A percentile compares a stretch with the other conserved stretches of the same genome.
These are phyloP conservation scores for Sesamia inferens DNA, from an alignment of 2,888 invertebrate genomes.

Conservation along the genomic window DNA sequence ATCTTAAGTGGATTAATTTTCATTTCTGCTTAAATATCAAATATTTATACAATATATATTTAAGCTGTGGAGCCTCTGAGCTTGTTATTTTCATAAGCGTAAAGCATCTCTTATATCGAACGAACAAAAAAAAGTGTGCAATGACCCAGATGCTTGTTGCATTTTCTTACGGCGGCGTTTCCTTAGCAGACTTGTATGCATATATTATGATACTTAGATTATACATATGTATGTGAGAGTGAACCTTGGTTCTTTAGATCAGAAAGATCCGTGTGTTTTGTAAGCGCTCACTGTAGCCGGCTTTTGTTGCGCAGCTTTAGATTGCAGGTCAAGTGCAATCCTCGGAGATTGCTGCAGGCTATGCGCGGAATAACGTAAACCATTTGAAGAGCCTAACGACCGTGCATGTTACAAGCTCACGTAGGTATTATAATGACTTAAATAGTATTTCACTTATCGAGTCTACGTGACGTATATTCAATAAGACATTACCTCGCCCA, in stretches of 20 bases:
- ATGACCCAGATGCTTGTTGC: slow-evolving; percentile 71
- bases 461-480: slow-evolving; percentile 9
- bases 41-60: too few relatives aligned
- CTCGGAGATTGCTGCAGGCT: slow-evolving; percentile 78
- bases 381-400: slow-evolving; percentile 62
- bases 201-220: slow-evolving; percentile 54
- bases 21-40: too few relatives aligned
- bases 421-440: slow-evolving; percentile 23
- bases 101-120: slow-evolving; percentile 38
- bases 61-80: not conserved
- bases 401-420: slow-evolving; percentile 25
- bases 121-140: slow-evolving; percentile 63
- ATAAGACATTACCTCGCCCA: slow-evolving; percentile 25
- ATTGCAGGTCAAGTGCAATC: slow-evolving; percentile 85
- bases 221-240: slow-evolving; percentile 42
- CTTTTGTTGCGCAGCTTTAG: slow-evolving; percentile 80
- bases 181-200: slow-evolving; percentile 58
- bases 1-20: slow-evolving; percentile 3
- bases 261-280: slow-evolving; percentile 66
- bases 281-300: slow-evolving; percentile 66
- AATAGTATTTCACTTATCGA: slow-evolving; percentile 13
- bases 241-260: slow-evolving; percentile 68
- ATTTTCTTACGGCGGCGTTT: slow-evolving; percentile 59
- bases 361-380: slow-evolving; percentile 68
- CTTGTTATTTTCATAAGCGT: slow-evolving; percentile 36